These are phyloP conservation scores for Dryobotodes eremita DNA, from an alignment of 2,888 invertebrate genomes.

Conservation along the genomic window DNA sequence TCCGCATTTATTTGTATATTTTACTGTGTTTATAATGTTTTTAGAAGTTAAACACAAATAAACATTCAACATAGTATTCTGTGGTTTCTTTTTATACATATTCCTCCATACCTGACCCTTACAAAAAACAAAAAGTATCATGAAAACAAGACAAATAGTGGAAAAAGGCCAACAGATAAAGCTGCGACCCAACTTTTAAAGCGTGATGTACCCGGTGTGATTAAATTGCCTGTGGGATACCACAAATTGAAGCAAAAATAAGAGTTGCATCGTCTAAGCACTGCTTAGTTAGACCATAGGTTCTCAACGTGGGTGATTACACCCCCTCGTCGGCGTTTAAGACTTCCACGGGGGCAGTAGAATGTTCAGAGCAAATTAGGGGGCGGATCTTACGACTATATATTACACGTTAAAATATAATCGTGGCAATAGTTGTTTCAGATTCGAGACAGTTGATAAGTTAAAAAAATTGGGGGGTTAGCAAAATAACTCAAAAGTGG, in stretches of 20 bases:
- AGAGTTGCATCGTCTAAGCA: background rate
- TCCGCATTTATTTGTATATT: slow-evolving; percentile 89
- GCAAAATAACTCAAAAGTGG: too few relatives aligned
- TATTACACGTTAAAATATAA: too few relatives aligned
- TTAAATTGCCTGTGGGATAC: too few relatives aligned
- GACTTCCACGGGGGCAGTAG: too few relatives aligned
- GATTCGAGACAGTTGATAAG: too few relatives aligned
- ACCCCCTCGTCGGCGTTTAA: too few relatives aligned
- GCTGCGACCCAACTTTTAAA: background rate
- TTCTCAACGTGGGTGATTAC: too few relatives aligned
- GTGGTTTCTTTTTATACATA: slow-evolving; percentile 67
- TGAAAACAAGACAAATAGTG: background rate
- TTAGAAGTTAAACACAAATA: slow-evolving; percentile 89
- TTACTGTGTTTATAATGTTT: slow-evolving; percentile 89
- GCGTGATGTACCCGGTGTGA: background rate
- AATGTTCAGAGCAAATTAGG: too few relatives aligned
- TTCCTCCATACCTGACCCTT: background rate
- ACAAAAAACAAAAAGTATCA: background rate
- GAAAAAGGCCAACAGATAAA: too few relatives aligned
- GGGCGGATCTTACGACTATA: too few relatives aligned
- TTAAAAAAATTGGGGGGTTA: too few relatives aligned
- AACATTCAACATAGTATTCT: slow-evolving; percentile 89
- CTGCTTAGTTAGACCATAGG: background rate
- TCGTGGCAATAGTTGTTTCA: too few relatives aligned
- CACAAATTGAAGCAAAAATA: background rate